Conservation (phyloP, 2,113 vertebrate genomes). For the Calypte anna region DNA sequence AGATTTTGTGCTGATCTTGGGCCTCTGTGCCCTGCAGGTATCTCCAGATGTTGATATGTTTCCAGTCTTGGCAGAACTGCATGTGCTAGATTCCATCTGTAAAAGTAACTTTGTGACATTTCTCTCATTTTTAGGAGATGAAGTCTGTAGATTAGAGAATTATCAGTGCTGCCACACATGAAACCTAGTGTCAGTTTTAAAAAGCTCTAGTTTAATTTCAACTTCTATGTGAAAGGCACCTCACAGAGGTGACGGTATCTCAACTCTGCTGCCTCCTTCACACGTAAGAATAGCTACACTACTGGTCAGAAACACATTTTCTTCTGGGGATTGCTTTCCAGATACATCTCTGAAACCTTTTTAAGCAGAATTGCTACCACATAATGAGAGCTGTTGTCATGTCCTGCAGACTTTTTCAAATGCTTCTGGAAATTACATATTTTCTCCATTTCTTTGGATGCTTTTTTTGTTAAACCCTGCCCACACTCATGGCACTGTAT, state of each 20-base stretch:
- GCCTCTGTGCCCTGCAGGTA: neutral
- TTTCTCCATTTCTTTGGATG: neutral
- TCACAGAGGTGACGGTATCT: neutral
- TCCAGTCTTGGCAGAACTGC: neutral
- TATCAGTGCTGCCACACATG: neutral
- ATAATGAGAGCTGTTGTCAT: neutral
- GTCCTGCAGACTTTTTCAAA: neutral
- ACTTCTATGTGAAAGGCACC: neutral
- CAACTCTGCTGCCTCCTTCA: neutral
- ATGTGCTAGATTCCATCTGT: neutral
- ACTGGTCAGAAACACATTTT: neutral
- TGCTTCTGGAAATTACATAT: neutral
- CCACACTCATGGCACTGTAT: neutral
- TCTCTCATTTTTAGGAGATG: neutral
- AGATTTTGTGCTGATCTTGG: neutral
- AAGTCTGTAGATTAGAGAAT: neutral
- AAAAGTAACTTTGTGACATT: neutral
- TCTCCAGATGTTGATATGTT: neutral
- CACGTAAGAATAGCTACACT: neutral
- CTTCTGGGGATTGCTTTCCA: neutral
- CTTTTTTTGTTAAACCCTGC: neutral
- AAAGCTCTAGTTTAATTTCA: neutral
- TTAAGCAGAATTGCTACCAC: neutral
- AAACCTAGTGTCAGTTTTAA: neutral
- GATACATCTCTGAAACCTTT: neutral